A percentile compares a stretch with the other conserved stretches of the same genome.
These are phyloP conservation scores for Oryctolagus cuniculus DNA, from an alignment of 2,113 vertebrate genomes.

Conservation along the genomic window DNA sequence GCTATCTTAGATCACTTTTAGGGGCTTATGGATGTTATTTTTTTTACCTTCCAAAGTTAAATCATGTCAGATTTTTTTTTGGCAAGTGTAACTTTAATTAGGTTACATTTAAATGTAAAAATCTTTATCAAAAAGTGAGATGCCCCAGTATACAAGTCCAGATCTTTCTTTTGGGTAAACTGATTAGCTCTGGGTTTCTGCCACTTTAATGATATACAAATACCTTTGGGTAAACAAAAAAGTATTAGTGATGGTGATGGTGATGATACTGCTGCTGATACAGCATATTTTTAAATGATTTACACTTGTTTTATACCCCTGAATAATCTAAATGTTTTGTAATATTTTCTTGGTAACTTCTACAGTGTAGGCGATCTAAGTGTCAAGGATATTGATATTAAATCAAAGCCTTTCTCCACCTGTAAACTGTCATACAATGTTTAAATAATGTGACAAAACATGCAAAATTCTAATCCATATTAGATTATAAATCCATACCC, in stretches of 20 bases:
- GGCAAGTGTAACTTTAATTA: neutral
- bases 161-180: neutral
- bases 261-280: neutral
- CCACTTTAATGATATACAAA: too few species aligned
- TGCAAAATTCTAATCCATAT: neutral
- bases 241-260: neutral
- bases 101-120: neutral
- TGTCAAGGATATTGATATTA: neutral
- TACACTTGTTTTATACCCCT: neutral
- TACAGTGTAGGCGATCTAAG: neutral
- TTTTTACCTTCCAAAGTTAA: slow-evolving; percentile 9
- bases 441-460: neutral
- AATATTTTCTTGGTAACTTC: neutral
- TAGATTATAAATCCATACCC: neutral
- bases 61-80: neutral
- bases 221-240: neutral
- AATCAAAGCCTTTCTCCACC: neutral
- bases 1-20: neutral
- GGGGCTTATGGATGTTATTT: neutral
- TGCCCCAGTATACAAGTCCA: neutral
- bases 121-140: neutral
- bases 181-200: neutral
- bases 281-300: neutral
- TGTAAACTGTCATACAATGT: neutral
- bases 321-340: neutral